Evolutionary conservation across 1,140 invertebrate genomes (phyloP).

Genomic region (Eciton burchellii): DNA sequence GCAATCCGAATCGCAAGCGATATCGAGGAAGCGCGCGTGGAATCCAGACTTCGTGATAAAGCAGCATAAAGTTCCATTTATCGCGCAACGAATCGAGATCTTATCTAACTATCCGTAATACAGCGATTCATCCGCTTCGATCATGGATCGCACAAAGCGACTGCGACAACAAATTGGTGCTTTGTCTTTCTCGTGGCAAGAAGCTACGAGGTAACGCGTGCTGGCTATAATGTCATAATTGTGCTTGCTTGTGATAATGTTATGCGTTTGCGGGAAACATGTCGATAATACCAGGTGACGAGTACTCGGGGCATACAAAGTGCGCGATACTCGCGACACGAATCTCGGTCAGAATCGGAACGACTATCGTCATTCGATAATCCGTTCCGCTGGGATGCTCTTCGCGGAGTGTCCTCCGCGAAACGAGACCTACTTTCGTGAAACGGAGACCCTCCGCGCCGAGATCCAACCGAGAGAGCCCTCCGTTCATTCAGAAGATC

Average conservation of each 20-base stretch:
- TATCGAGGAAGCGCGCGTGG: neutral
- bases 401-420: conserved; percentile 58
- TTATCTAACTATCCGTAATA: too few species aligned
- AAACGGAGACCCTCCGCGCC: conserved; percentile 46
- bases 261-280: conserved; percentile 18
- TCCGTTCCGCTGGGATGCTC: conserved; percentile 56
- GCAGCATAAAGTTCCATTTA: neutral
- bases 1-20: neutral
- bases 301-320: conserved; percentile 45
- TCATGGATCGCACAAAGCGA: too few species aligned
- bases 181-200: conserved; percentile 18
- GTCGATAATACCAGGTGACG: conserved; percentile 62
- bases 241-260: conserved; percentile 55
- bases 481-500: conserved; percentile 35
- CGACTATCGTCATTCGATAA: conserved; percentile 45
- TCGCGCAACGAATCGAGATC: too few species aligned
- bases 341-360: conserved; percentile 68
- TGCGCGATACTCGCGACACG: conserved; percentile 50
- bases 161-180: too few species aligned
- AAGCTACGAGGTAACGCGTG: neutral
- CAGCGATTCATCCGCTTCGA: neutral
- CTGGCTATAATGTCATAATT: conserved; percentile 48
- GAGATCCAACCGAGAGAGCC: conserved; percentile 1
- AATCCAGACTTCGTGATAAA: neutral
- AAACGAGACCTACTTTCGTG: conserved; percentile 63